Conservation (phyloP, 1,140 invertebrate species). For the Magallana gigas region DNA sequence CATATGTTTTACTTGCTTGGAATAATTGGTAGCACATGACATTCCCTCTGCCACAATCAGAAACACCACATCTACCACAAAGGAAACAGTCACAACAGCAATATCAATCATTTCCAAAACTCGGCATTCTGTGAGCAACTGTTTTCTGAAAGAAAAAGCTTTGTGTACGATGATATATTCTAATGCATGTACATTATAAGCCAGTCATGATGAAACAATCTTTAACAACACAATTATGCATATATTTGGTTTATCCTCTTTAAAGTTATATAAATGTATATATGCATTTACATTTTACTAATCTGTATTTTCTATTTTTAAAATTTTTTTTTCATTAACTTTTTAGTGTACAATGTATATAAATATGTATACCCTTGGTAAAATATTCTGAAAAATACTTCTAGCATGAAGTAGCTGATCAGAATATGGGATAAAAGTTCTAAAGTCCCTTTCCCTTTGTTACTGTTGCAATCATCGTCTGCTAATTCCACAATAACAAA, state of each 20-base stretch:
- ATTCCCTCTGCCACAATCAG: neutral
- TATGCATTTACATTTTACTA: too few species aligned
- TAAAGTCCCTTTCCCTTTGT: conserved; percentile 59
- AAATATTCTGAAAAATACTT: conserved; percentile 78
- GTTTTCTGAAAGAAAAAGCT: conserved; percentile 17
- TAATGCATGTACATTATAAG: too few species aligned
- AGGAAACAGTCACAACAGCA: neutral
- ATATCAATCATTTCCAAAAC: conserved; percentile 7
- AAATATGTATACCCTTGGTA: conserved; percentile 74
- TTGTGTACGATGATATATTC: neutral
- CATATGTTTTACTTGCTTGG: neutral
- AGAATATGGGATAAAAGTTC: conserved; percentile 77
- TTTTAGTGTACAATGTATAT: too few species aligned
- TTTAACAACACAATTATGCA: too few species aligned
- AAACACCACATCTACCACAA: neutral
- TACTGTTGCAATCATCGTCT: conserved; percentile 61
- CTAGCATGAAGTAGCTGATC: conserved; percentile 78
- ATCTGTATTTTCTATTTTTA: too few species aligned
- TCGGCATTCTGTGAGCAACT: neutral
- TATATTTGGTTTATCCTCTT: too few species aligned
- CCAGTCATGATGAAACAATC: too few species aligned
- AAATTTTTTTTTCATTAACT: too few species aligned
- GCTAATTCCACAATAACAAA: conserved; percentile 78
- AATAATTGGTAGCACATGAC: conserved; percentile 11
- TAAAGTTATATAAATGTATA: too few species aligned